Percentiles rank a stretch among this genome's conserved stretches.
phyloP scores from a whole-genome alignment of 2,113 vertebrate genomes.

The Protomyctophum bolini region DNA sequence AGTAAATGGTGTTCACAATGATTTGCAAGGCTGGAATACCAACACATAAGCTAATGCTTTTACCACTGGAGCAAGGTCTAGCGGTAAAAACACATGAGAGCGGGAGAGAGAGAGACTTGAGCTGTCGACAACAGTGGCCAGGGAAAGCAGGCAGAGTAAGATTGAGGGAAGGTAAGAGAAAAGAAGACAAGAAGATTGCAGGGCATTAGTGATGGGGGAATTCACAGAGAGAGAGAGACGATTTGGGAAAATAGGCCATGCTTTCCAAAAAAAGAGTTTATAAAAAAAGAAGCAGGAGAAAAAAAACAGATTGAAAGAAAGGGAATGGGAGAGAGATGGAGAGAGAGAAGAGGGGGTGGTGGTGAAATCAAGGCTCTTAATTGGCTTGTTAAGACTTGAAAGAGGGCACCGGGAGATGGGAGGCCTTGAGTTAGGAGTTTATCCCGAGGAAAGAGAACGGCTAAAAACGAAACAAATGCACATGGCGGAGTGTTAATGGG shows the following conservation, averaged over 20 bases:
- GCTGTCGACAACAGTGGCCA: background rate
- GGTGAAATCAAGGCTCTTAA: slow-evolving; percentile 55
- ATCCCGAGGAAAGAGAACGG: slow-evolving; percentile 24
- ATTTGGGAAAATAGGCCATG: slow-evolving; percentile 37
- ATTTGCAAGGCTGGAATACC: background rate
- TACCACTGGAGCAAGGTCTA: background rate
- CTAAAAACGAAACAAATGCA: slow-evolving; percentile 28
- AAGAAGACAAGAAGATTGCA: slow-evolving; percentile 21
- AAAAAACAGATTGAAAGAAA: background rate
- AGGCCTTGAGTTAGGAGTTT: slow-evolving; percentile 53
- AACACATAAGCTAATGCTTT: background rate
- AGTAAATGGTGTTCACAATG: background rate
- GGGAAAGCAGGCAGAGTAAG: background rate
- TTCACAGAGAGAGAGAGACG: background rate
- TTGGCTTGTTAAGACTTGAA: slow-evolving; percentile 70
- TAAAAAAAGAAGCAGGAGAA: slow-evolving; percentile 12
- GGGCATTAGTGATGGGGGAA: slow-evolving; percentile 21
- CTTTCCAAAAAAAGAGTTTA: slow-evolving; percentile 13
- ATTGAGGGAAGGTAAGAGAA: slow-evolving; percentile 21
- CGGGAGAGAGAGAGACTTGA: background rate
- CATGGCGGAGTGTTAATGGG: slow-evolving; percentile 29
- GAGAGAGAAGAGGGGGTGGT: background rate
- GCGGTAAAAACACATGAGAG: background rate
- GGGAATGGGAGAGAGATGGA: background rate
- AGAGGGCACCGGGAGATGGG: slow-evolving; percentile 35